Percentiles rank a stretch among this genome's conserved stretches.
Evolutionary conservation across 1,140 invertebrate genomes (phyloP).

Genomic region (Stegodyphus mimosarum): DNA sequence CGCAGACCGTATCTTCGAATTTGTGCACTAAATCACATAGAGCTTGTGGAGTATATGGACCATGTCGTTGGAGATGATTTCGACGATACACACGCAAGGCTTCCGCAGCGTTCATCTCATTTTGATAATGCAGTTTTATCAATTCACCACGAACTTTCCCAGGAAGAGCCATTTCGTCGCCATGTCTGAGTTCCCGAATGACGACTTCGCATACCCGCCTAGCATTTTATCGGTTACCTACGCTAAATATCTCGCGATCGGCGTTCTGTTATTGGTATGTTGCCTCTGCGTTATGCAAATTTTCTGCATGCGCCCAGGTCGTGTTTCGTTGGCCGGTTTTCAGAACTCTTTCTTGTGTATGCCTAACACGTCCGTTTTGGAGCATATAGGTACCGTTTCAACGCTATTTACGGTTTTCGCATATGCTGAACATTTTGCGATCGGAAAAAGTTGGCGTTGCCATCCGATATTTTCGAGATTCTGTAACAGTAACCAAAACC

Average conservation of each 20-base stretch:
- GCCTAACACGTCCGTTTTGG: too few relatives aligned
- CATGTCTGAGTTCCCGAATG: slow-evolving; percentile 2
- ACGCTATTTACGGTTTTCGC: too few relatives aligned
- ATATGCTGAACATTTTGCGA: too few relatives aligned
- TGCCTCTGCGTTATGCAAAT: background rate
- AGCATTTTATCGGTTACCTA: background rate
- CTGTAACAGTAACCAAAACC: too few relatives aligned
- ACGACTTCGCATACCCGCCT: background rate
- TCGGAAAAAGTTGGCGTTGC: too few relatives aligned
- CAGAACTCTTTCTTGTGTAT: too few relatives aligned
- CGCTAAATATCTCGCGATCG: background rate
- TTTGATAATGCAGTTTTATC: slow-evolving; percentile 5
- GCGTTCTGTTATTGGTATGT: background rate
- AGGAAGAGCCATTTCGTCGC: background rate
- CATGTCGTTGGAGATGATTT: background rate
- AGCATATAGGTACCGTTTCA: too few relatives aligned
- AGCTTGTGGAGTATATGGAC: background rate
- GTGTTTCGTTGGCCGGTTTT: too few relatives aligned
- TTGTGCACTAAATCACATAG: background rate
- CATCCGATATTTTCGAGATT: too few relatives aligned
- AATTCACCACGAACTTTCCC: background rate
- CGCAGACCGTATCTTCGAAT: background rate
- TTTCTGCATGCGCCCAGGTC: too few relatives aligned
- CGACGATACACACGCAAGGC: background rate
- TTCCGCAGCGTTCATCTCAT: too few relatives aligned